Base-by-base conservation (phyloP, 2,113 vertebrate genomes). In the Pachyramphus minor region DNA sequence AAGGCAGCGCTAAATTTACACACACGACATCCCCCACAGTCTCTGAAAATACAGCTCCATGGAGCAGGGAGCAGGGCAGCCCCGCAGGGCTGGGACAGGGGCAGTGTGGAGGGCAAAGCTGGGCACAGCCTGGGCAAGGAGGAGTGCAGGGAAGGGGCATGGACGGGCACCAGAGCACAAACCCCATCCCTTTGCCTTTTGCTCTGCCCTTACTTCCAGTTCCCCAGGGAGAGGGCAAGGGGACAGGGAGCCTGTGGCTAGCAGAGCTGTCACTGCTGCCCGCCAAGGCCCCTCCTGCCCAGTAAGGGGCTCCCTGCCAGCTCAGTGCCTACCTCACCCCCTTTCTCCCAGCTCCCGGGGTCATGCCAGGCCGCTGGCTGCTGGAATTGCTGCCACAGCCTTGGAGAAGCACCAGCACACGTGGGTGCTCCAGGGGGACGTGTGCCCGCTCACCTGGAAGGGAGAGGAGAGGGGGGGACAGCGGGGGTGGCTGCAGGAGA, bases 1-100 rank as follows among this genome's bases (percentile, higher is more conserved):
- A 95, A 98, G 97, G 97, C 98, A 95, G 83, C 52, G 96, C 97
- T 98, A 97, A 98, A 97, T 98, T 98, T 96, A 97, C 83, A 98
- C 97, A 96, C 97, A 91, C 42, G 62, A 95, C 94, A 72, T 94
- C 96, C 98, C 97, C 97, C 90, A 71, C 96, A 95, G 96, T 91
- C 91, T 92, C 97, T 95, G 96, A 92, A 97, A 96, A 97, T 82
- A 91, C 90, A 75, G 93, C 67, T 78, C 44, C 45, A 11, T 5
- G 25, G 85, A 7, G 73, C 63, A 14, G 80, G 45, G 14, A 8
- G 74, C 63, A 14, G 81, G 0, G 8, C 75, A 3, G 42, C 66
- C 58, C 78, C 8, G 1, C 1, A 1, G 91, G 66, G 71, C 58
- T 55, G 72, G 58, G 41, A 56, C 44, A 22, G 58, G 41, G 71